These are phyloP conservation scores for Halictus quadricinctus DNA, from an alignment of 2,888 invertebrate species.

Conservation along the genomic window DNA sequence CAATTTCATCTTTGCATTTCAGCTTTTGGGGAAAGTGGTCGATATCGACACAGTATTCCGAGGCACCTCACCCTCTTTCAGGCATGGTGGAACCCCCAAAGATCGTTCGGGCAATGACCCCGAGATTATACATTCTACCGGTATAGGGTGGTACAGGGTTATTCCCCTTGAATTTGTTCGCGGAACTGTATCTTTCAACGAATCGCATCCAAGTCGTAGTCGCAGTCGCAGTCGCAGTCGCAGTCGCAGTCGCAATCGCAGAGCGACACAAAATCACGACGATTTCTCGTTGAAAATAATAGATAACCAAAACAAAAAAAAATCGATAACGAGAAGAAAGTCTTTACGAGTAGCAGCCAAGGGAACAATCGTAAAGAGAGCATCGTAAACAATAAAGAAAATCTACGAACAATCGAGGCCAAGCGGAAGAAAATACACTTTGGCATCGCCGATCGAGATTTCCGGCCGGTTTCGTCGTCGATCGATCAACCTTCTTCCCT, in stretches of 20 bases:
- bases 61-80: slow-evolving; percentile 74
- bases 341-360: not conserved
- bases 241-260: not conserved
- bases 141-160: slow-evolving; percentile 65
- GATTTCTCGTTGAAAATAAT: not conserved
- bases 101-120: slow-evolving; percentile 81
- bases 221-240: not conserved
- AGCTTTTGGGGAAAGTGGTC: slow-evolving; percentile 66
- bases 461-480: not conserved
- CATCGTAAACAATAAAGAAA: too few relatives aligned
- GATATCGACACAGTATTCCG: slow-evolving; percentile 68
- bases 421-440: not conserved
- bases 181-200: slow-evolving; percentile 45
- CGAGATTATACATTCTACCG: slow-evolving; percentile 71
- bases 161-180: slow-evolving; percentile 57
- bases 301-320: too few relatives aligned
- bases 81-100: slow-evolving; percentile 78
- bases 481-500: not conserved
- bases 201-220: slow-evolving; percentile 12
- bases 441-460: not conserved
- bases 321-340: not conserved
- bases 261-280: not conserved
- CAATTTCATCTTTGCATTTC: slow-evolving; percentile 50
- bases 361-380: not conserved
- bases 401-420: not conserved